phyloP scores from a whole-genome alignment of 2,113 vertebrate species.

The Etheostoma cragini region DNA sequence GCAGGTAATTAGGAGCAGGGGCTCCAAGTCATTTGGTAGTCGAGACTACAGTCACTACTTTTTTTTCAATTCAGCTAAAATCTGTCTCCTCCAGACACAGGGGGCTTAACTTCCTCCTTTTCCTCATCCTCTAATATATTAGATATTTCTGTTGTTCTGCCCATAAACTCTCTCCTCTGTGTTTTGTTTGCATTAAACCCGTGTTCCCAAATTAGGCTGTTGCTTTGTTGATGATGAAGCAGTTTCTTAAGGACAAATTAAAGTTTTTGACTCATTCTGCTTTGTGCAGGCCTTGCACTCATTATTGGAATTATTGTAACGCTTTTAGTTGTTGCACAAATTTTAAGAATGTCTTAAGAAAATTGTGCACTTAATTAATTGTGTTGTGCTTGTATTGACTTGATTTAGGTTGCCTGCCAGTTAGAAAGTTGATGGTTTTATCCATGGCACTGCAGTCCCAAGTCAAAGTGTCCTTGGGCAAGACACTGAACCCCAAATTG shows the following conservation, averaged over 20 bases:
- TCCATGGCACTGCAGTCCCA: too few relatives aligned
- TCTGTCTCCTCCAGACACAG: not conserved
- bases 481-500: too few relatives aligned
- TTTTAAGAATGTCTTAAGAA: not conserved
- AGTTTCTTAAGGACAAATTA: slow-evolving; percentile 29
- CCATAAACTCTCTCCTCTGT: slow-evolving; percentile 5
- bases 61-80: slow-evolving; percentile 14
- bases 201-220: slow-evolving; percentile 33
- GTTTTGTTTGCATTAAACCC: slow-evolving; percentile 6
- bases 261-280: slow-evolving; percentile 16
- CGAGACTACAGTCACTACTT: not conserved
- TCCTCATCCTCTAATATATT: slow-evolving; percentile 13
- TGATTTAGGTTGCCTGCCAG: too few relatives aligned
- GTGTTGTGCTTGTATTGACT: too few relatives aligned
- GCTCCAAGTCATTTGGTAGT: not conserved
- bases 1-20: slow-evolving; percentile 5
- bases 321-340: not conserved
- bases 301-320: slow-evolving; percentile 17
- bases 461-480: too few relatives aligned
- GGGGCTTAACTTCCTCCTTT: slow-evolving; percentile 4
- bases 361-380: not conserved
- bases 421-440: too few relatives aligned
- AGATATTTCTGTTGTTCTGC: slow-evolving; percentile 7
- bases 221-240: slow-evolving; percentile 43
- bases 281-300: slow-evolving; percentile 6